Percentiles rank a stretch among this genome's conserved stretches.
Conservation (phyloP, 2,797 vertebrate species). For the Schizothorax lantsangensis region DNA sequence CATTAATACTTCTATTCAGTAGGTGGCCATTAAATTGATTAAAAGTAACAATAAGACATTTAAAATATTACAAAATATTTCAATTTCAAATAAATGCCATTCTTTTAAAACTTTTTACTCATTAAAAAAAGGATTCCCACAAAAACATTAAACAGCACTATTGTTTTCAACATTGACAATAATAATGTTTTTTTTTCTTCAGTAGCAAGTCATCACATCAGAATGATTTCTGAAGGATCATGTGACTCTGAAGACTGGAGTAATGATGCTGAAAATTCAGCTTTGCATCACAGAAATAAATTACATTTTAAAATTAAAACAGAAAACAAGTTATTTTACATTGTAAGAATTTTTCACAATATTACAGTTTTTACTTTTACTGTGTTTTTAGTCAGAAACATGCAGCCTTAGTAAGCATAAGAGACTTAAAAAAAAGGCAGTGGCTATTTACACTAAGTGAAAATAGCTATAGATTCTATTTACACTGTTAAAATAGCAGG, state of each 20-base stretch:
- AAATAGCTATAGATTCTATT: too few species aligned
- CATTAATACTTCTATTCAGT: too few species aligned
- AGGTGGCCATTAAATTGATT: too few species aligned
- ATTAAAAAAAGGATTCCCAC: neutral
- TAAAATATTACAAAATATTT: neutral
- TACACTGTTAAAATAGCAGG: too few species aligned
- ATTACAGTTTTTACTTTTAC: neutral
- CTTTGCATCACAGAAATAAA: neutral
- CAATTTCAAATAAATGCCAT: neutral
- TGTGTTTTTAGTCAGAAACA: neutral
- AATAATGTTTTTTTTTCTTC: too few species aligned
- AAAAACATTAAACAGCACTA: too few species aligned
- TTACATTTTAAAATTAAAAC: neutral
- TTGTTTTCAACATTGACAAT: too few species aligned
- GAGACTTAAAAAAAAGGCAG: neutral
- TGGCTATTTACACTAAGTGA: too few species aligned
- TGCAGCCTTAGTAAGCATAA: neutral
- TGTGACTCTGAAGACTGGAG: too few species aligned
- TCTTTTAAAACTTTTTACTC: neutral
- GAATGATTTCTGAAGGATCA: neutral
- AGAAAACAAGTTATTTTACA: too few species aligned
- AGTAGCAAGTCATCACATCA: neutral
- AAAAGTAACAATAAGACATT: neutral
- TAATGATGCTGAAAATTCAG: neutral
- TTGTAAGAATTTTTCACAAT: neutral